Evolutionary conservation across 1,140 invertebrate species (phyloP), one percentile per base, ranked within the genome.

Genomic region (Homalodisca vitripennis): DNA sequence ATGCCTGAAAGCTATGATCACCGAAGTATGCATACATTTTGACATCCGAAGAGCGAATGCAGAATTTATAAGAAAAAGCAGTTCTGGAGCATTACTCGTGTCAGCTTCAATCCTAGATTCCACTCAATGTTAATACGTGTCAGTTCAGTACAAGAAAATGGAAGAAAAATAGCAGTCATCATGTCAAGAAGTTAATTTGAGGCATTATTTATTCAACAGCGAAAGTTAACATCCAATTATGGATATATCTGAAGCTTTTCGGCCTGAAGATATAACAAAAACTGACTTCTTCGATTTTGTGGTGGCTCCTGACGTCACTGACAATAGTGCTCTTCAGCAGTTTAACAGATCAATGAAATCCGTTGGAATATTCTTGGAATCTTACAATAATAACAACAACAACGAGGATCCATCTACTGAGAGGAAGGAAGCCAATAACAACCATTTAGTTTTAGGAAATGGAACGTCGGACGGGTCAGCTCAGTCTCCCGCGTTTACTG

Each of bases 201-300:
- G n/a, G n/a, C n/a, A n/a, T n/a, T n/a, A n/a, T n/a, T n/a, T n/a
- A n/a, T n/a, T n/a, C n/a, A n/a, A n/a, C n/a, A n/a, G n/a, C n/a
- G n/a, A n/a, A n/a, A n/a, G 34, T 6, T 41, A 41, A 41, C 6
- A 41, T 41, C 31, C 31, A 66, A 67, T 51, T 32, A 70, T 70
- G 68, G 68, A 70, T 34, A 66, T 70, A 51, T 30, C 68, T 20
- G 63, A 70, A 20, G 51, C 68, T 26, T 66, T 70, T 47, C 34
- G 68, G 46, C 31, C 62, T 20, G 68, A 70, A 27, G 68, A 70
- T 46, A 70, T 70, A 27, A 84, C 85, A 22, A 92, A 92, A 79
- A 89, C 89, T 60, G 92, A 93, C 79, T 93, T 92, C 82, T 93
- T 92, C 80, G 91, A 93, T 78, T 92, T 93, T 79, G 90, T 92